Evolutionary conservation across 53 echinoderm and acorn worm genomes (phyloP), one percentile per base, ranked within the genome.

Genomic region (Pentamera pediparva): DNA sequence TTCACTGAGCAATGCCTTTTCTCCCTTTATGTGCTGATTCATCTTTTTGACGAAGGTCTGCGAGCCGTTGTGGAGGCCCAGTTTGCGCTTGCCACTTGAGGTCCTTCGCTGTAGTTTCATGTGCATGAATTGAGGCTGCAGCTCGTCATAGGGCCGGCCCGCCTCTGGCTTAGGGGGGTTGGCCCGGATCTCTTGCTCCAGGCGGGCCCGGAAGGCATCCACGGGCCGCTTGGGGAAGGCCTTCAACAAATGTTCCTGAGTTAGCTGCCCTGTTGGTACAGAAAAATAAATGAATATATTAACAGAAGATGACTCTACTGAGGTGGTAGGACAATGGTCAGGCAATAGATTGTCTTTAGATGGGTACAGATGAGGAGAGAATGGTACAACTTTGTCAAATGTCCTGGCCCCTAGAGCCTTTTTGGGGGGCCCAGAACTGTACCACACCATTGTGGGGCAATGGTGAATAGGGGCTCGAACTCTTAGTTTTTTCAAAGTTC

Each of bases 1-100:
- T 51, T 72, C 54, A 25, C 38, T 19, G 17, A 72, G 7, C n/a
- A n/a, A n/a, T 2, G 31, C 37, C 18, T 51, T 51, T 19, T 72
- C 73, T 20, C 67, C 67, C 20, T 72, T 72, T 35, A 72, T 55
- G 15, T 72, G 73, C 35, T 53, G 24, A n/a, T 72, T 72, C 73
- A 72, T 72, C 73, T 72, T 72, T 72, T 72, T 51, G 27, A 72
- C 73, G 21, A 72, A 72, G 2, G 73, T 72, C 73, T 72, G 73
- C 11, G 73, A 72, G 7, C 73, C 73, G 20, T 72, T 72, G 34
- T 54, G 52, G 33, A 72, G 54, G 3, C 73, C 73, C 24, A 54
- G 49, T n/a, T 72, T 72, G 22, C 73, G 51, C 55, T 72, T 72
- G 18, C 73, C 73, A 19, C 73, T 51, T 2, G 52, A 51, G 10